Conservation (phyloP, 2,113 vertebrate genomes). For the Willisornis vidua region DNA sequence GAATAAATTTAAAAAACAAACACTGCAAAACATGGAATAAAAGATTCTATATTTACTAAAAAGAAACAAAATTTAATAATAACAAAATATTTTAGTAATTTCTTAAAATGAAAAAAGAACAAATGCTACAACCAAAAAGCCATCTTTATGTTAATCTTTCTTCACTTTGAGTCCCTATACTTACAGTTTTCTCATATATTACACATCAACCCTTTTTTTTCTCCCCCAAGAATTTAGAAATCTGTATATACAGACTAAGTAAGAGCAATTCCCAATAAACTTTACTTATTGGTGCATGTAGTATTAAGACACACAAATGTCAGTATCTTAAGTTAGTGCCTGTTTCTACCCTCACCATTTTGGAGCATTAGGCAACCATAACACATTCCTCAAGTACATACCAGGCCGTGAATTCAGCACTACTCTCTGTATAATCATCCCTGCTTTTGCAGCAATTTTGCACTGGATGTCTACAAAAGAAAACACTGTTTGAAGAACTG, state of each 20-base stretch:
- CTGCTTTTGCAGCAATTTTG: neutral
- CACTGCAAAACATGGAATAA: neutral
- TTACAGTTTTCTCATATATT: neutral
- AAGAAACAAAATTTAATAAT: neutral
- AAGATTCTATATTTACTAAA: neutral
- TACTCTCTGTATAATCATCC: constrained; percentile 81
- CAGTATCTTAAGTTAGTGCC: neutral
- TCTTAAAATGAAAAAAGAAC: neutral
- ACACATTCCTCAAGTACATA: constrained; percentile 61
- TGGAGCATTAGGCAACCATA: neutral
- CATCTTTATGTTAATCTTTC: neutral
- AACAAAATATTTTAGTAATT: neutral
- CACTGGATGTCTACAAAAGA: constrained; percentile 28
- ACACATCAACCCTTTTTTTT: neutral
- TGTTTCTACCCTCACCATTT: neutral
- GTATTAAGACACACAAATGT: neutral
- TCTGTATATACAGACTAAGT: neutral
- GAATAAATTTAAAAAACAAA: neutral
- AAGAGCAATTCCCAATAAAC: neutral
- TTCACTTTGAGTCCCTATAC: neutral
- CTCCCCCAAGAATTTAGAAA: neutral
- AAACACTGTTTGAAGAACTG: neutral
- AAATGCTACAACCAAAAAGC: neutral
- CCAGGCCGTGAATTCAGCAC: constrained; percentile 87
- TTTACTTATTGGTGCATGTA: neutral